Evolutionary conservation across 2,888 invertebrate genomes (phyloP), one percentile per base, ranked within the genome.

Genomic region (Flexamia atlantica): DNA sequence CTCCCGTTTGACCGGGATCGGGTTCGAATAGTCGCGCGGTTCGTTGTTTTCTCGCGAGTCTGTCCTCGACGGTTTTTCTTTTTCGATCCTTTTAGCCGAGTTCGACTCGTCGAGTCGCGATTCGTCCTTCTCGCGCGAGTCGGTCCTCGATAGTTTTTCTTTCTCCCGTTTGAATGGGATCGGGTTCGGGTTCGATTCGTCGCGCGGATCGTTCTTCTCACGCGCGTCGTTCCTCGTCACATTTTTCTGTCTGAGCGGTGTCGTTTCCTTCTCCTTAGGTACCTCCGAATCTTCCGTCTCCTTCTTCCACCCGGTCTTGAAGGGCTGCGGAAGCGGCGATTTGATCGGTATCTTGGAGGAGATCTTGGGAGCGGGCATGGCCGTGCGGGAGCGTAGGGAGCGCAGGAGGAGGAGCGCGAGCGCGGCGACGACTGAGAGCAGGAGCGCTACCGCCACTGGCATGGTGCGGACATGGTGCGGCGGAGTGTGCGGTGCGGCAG

Each of bases 341-440:
- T 74, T 74, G 23, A 76, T 53, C 17, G 76, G 76, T 0, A 76
- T 76, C 76, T 76, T 76, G 50, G 76, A 76, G 25, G 42, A 3
- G 68, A 36, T 30, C 30, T 25, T 50, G 40, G 57, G 36, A 9
- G 79, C 30, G 53, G 57, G 79, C 50, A 25, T 79, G 36, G 53
- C 28, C 28, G 14, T 7, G 72, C 20, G 40, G 72, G 12, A 10
- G 72, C 2, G 23, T 17, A 3, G 40, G 42, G 7, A 23, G 20
- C 23, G 72, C 30, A n/a, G 30, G 7, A 23, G 28, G 25, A 12
- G 76, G 50, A 42, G 50, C 42, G 30, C 32, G 68, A 30, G 17
- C 76, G 25, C 28, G 25, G 28, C 23, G 12, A 25, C 23, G 76
- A 50, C 40, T 23, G 20, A 40, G 72, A 72, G 40, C 53, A 46